phyloP scores from a whole-genome alignment of 1,140 invertebrate genomes.

The Cherax destructor region DNA sequence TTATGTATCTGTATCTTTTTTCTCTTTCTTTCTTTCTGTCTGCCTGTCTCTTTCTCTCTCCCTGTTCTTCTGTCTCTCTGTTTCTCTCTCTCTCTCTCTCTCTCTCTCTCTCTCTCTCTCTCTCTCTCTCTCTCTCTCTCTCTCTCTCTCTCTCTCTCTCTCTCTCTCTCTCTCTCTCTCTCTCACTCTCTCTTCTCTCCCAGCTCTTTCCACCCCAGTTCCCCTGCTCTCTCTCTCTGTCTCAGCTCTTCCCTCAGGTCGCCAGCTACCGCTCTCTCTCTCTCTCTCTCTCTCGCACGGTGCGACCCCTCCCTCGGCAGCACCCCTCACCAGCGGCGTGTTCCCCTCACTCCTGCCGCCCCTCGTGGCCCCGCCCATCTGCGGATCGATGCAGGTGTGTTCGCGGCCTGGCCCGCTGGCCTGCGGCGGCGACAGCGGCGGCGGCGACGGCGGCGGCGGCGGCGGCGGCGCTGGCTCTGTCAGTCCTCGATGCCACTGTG shows the following conservation, averaged over 20 bases:
- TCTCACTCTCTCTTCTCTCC: not conserved
- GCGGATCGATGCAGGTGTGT: conserved; percentile 64
- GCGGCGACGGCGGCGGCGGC: not conserved
- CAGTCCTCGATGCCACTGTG: not conserved
- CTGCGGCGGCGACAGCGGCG: conserved; percentile 7
- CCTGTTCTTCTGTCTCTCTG: not conserved
- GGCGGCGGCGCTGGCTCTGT: not conserved
- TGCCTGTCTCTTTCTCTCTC: not conserved
- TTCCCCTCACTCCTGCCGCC: not conserved
- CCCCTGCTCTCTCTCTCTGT: not conserved
- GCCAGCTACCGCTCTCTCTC: not conserved
- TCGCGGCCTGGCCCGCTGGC: conserved; percentile 2
- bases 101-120: not conserved
- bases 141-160: conserved; percentile 8
- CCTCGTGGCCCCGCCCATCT: conserved; percentile 22
- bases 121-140: not conserved
- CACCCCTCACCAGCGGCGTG: conserved; percentile 36
- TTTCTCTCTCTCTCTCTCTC: not conserved
- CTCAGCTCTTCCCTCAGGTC: not conserved
- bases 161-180: conserved; percentile 6
- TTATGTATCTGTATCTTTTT: not conserved
- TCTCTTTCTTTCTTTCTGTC: conserved; percentile 7
- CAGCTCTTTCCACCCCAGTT: not conserved
- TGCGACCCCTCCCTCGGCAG: conserved; percentile 7
- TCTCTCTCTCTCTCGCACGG: conserved; percentile 23